A percentile compares a stretch with the other conserved stretches of the same genome.
Evolutionary conservation across 2,113 vertebrate species (phyloP).

Genomic region (Entelurus aequoreus): DNA sequence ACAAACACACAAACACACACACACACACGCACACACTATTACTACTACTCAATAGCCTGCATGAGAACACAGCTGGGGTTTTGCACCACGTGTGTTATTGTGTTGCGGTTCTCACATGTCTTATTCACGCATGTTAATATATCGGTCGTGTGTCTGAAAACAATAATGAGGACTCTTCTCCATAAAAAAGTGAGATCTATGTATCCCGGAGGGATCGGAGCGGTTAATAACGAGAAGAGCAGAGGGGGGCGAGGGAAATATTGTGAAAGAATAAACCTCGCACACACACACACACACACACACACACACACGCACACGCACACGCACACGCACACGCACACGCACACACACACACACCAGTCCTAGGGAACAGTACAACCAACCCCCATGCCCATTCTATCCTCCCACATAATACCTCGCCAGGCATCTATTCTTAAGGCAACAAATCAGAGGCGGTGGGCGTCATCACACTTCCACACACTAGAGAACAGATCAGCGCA

Average conservation of each 20-base stretch:
- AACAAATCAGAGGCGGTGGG: constrained; percentile 61
- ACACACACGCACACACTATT: no score
- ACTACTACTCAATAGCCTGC: constrained; percentile 9
- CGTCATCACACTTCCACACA: constrained; percentile 48
- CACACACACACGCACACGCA: no score
- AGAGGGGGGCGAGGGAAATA: constrained; percentile 9
- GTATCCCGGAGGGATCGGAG: constrained; percentile 23
- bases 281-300: no score
- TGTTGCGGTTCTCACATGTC: constrained; percentile 5
- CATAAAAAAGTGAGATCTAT: constrained; percentile 42
- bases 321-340: no score
- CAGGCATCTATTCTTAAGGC: constrained; percentile 59
- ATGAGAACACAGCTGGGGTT: constrained; percentile 6
- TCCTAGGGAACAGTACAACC: constrained; percentile 56
- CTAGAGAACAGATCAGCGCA: constrained; percentile 35
- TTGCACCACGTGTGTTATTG: neutral
- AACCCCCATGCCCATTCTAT: constrained; percentile 51
- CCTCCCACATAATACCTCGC: constrained; percentile 62
- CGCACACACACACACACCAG: constrained; percentile 24
- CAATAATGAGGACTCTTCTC: constrained; percentile 23
- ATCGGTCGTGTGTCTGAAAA: constrained; percentile 22
- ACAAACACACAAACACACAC: no score
- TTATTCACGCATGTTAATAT: constrained; percentile 20
- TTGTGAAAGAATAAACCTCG: constrained; percentile 30
- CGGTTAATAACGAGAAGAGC: constrained; percentile 42